These are phyloP conservation scores for Dendropsophus ebraccatus DNA, from an alignment of 2,113 vertebrate species.

Conservation along the genomic window DNA sequence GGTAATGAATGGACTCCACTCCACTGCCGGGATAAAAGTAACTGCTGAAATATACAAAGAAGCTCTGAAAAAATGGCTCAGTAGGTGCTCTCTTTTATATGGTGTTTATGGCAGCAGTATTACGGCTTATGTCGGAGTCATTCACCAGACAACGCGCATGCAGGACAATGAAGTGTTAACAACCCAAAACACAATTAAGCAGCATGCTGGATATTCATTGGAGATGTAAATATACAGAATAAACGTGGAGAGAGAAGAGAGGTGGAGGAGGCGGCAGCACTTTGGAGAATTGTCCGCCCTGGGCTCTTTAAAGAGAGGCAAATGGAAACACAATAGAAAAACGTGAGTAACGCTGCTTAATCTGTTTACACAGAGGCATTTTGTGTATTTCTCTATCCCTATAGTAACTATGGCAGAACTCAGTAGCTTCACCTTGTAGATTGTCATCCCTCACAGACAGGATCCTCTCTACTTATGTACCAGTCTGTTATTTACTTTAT, in stretches of 20 bases:
- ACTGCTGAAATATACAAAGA: conserved; percentile 14
- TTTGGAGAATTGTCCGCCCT: neutral
- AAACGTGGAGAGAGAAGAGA: neutral
- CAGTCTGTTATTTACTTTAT: too few relatives aligned
- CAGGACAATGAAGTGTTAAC: conserved; percentile 39
- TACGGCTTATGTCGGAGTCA: neutral
- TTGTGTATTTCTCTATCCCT: neutral
- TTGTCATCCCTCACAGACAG: too few relatives aligned
- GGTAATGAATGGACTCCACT: neutral
- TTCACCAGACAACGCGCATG: neutral
- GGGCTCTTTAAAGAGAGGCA: neutral
- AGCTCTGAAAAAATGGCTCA: neutral
- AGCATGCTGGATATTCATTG: conserved; percentile 1
- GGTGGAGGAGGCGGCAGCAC: neutral
- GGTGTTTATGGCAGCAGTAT: conserved; percentile 8
- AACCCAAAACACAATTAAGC: conserved; percentile 39
- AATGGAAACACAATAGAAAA: neutral
- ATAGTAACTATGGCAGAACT: neutral
- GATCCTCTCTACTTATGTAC: too few relatives aligned
- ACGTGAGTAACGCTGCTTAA: neutral
- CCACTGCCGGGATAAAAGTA: conserved; percentile 20
- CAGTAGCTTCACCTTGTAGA: too few relatives aligned
- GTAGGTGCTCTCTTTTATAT: neutral
- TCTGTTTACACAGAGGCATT: neutral
- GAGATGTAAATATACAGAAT: neutral